phyloP scores from a whole-genome alignment of 2,113 vertebrate species.

The Pteruthius melanotis region DNA sequence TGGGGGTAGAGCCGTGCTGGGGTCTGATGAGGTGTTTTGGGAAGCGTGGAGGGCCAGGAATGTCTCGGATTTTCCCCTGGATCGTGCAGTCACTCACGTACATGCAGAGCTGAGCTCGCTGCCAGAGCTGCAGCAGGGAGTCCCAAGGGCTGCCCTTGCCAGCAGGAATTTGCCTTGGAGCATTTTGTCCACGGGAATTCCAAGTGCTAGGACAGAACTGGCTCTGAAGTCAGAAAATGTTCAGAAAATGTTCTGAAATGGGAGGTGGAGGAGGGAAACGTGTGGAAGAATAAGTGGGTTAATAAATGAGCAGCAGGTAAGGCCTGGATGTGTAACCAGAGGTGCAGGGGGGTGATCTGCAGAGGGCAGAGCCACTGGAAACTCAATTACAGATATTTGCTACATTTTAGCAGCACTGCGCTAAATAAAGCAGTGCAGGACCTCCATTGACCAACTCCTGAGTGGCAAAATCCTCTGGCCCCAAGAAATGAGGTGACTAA shows the following conservation, averaged over 20 bases:
- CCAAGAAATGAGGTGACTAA: neutral
- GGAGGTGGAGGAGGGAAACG: neutral
- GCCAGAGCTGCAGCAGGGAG: neutral
- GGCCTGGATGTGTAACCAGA: neutral
- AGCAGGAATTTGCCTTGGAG: neutral
- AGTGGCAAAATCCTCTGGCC: neutral
- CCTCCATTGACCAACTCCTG: neutral
- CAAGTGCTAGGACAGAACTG: neutral
- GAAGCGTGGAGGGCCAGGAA: neutral
- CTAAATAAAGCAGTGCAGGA: neutral
- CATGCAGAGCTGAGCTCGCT: neutral
- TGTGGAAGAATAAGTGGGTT: neutral
- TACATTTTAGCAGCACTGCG: neutral
- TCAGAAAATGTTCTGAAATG: neutral
- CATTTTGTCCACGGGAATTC: rapidly evolving
- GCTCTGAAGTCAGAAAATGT: neutral
- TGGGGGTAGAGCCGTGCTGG: neutral
- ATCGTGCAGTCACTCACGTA: neutral
- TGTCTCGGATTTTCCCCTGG: neutral
- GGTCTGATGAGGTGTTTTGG: neutral
- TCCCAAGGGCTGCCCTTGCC: neutral
- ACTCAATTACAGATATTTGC: neutral
- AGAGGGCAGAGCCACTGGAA: neutral
- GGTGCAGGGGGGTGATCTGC: neutral
- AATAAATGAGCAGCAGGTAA: neutral